A percentile compares a stretch with the other conserved stretches of the same genome.
Conservation (phyloP, 1,140 invertebrate genomes). For the Drosophila fuyamai region DNA sequence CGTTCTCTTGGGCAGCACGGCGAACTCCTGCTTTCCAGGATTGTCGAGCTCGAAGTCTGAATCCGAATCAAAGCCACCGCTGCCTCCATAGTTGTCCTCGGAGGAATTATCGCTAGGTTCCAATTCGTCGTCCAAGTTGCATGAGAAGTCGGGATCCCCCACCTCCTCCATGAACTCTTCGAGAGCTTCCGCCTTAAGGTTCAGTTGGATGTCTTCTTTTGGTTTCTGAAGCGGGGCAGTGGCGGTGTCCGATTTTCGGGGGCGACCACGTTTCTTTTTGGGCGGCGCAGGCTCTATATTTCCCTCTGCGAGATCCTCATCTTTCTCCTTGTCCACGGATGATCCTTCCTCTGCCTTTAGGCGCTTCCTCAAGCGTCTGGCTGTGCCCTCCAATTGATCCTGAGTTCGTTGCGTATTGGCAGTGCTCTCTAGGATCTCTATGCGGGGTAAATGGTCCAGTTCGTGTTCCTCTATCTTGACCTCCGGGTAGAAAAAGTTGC, state of each 20-base stretch:
- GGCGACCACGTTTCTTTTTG: conserved; percentile 60
- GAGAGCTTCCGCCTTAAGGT: conserved; percentile 47
- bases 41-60: conserved; percentile 67
- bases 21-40: conserved; percentile 51
- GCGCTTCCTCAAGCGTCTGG: conserved; percentile 52
- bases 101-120: conserved; percentile 48
- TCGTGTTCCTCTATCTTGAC: conserved; percentile 78
- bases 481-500: conserved; percentile 71
- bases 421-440: conserved; percentile 69
- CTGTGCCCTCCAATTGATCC: conserved; percentile 18
- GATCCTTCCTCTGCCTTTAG: conserved; percentile 48
- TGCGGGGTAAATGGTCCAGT: conserved; percentile 74
- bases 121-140: conserved; percentile 33
- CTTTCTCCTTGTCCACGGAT: neutral
- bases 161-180: conserved; percentile 47
- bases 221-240: conserved; percentile 4
- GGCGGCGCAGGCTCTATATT: conserved; percentile 5
- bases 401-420: conserved; percentile 12
- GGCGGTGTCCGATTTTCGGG: conserved; percentile 49
- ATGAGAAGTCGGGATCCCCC: conserved; percentile 44
- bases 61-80: conserved; percentile 49
- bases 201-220: conserved; percentile 14
- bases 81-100: conserved; percentile 36
- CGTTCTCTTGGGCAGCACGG: conserved; percentile 71
- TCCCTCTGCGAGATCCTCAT: neutral